Conservation (phyloP, 1,140 invertebrate species). For the Heliconius congener region DNA sequence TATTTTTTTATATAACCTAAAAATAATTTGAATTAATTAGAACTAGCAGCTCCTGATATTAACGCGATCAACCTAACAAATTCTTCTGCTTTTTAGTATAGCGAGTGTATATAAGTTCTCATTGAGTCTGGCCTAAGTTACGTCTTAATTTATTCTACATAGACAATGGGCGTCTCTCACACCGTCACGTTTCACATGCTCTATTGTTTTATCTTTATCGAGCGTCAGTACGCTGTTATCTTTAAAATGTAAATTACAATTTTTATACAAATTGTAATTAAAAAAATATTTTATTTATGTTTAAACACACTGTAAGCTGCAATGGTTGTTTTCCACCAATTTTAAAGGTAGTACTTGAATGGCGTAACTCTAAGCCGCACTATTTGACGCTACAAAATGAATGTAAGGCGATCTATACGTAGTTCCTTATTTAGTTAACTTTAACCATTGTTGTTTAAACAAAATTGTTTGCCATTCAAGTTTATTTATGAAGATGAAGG, state of each 20-base stretch:
- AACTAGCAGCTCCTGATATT: too few species aligned
- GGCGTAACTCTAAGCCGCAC: too few species aligned
- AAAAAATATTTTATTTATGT: too few species aligned
- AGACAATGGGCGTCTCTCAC: neutral
- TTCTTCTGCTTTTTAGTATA: too few species aligned
- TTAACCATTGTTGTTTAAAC: neutral
- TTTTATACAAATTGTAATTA: too few species aligned
- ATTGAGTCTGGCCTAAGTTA: neutral
- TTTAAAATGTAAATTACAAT: too few species aligned
- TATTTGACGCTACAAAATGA: neutral
- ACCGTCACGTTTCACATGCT: neutral
- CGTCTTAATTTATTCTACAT: neutral
- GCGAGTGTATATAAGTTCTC: neutral
- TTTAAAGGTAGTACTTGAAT: too few species aligned
- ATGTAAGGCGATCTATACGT: neutral
- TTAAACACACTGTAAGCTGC: too few species aligned
- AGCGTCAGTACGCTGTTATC: too few species aligned
- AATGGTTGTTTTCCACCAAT: too few species aligned
- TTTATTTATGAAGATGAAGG: conserved; percentile 11
- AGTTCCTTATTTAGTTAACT: neutral
- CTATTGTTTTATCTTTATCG: neutral
- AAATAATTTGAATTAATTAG: too few species aligned
- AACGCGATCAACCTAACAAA: too few species aligned
- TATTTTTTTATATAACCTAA: neutral
- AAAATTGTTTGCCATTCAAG: conserved; percentile 8